These are phyloP conservation scores for Lobophora halterata DNA, from an alignment of 2,888 invertebrate species.

Conservation along the genomic window DNA sequence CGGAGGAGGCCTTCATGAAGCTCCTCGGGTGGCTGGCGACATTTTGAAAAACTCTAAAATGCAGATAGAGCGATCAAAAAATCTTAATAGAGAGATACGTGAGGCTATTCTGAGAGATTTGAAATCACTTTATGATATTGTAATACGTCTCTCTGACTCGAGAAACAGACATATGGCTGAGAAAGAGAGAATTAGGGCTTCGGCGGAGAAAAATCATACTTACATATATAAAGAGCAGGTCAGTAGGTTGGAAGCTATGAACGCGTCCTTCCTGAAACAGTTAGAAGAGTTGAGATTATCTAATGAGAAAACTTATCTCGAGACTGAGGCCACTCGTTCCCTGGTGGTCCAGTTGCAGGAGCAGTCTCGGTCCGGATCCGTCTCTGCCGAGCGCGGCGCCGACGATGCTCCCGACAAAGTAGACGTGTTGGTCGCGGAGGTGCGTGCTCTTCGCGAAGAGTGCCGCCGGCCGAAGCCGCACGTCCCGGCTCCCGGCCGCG, in stretches of 20 bases:
- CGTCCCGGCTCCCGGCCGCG: no score
- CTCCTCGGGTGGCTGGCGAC: no score
- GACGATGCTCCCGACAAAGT: background rate
- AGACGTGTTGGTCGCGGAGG: conserved; percentile 1
- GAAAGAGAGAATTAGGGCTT: background rate
- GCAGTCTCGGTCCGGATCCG: no score
- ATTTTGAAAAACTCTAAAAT: no score
- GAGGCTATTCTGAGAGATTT: background rate
- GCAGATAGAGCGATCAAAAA: no score
- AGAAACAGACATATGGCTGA: background rate
- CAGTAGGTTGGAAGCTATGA: background rate
- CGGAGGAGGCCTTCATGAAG: no score
- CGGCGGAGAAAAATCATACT: background rate
- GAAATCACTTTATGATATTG: background rate
- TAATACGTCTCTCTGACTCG: background rate
- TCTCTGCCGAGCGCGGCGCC: no score
- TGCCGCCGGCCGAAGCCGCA: no score
- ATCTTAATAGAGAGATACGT: background rate
- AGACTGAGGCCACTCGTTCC: background rate
- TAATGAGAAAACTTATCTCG: background rate
- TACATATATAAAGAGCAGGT: background rate
- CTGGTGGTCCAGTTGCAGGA: background rate
- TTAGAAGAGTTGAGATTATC: conserved; percentile 1
- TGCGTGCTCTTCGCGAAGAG: no score
- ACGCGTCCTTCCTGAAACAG: background rate